Evolutionary conservation across 2,797 vertebrate species (phyloP).

Genomic region (Erpetoichthys calabaricus): DNA sequence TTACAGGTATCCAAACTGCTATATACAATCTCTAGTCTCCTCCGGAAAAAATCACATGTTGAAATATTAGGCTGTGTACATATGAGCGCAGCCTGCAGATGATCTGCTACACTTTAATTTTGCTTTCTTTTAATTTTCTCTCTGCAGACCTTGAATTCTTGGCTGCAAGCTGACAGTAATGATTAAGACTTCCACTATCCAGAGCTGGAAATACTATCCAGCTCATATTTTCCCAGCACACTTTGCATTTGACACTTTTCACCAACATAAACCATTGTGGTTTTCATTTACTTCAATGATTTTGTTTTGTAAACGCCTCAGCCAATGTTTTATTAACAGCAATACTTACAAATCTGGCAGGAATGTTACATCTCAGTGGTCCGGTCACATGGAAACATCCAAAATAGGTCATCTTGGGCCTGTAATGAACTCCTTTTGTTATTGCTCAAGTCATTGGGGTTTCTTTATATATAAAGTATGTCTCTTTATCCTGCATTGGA

Average conservation of each 20-base stretch:
- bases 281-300: conserved; percentile 6
- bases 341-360: conserved; percentile 7
- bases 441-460: conserved; percentile 52
- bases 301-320: background rate
- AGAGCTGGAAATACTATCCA: conserved; percentile 62
- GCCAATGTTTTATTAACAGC: conserved; percentile 3
- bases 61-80: no score
- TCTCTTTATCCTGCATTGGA: no score
- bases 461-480: no score
- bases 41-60: no score
- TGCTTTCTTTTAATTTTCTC: no score
- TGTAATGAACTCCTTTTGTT: conserved; percentile 39
- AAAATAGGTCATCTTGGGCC: conserved; percentile 46
- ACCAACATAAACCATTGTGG: background rate
- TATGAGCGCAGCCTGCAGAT: no score
- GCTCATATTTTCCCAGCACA: conserved; percentile 21
- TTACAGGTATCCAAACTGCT: no score
- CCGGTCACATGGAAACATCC: conserved; percentile 28
- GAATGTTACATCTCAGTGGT: conserved; percentile 1
- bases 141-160: no score
- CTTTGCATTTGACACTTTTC: conserved; percentile 8
- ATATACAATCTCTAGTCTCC: no score
- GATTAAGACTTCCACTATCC: conserved; percentile 69
- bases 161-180: conserved; percentile 62
- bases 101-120: no score